Evolutionary conservation across 2,888 invertebrate genomes (phyloP).

Genomic region (Pyrgus malvae): DNA sequence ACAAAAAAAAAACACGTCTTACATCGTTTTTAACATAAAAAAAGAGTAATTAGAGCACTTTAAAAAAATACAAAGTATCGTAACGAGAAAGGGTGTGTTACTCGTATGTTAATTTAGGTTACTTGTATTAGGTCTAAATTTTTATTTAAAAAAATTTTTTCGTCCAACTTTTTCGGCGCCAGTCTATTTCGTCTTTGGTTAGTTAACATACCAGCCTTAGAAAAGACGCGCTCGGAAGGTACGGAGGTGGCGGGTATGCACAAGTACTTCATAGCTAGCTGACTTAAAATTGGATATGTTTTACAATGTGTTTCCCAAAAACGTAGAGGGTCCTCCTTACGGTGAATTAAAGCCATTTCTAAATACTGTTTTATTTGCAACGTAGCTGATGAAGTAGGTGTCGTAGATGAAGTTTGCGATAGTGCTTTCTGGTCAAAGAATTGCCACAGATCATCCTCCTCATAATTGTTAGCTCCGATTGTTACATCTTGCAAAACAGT

Average conservation of each 20-base stretch:
- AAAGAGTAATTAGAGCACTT: neutral
- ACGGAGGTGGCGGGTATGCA: constrained; percentile 25
- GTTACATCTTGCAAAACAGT: constrained; percentile 24
- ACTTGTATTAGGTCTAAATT: neutral
- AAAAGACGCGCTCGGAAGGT: constrained; percentile 28
- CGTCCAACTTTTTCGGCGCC: constrained; percentile 5
- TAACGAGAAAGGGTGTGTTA: neutral
- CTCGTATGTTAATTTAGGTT: too few species aligned
- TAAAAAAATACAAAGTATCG: neutral
- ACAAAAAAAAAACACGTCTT: too few species aligned
- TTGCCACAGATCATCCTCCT: constrained; percentile 17
- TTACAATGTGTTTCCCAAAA: neutral
- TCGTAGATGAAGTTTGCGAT: neutral
- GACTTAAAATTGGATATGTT: neutral
- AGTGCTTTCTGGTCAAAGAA: neutral
- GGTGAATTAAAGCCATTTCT: neutral
- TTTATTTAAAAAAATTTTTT: constrained; percentile 11
- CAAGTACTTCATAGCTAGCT: neutral
- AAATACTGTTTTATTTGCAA: neutral
- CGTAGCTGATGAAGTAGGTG: neutral
- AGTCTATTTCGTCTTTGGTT: constrained; percentile 20
- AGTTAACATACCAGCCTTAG: constrained; percentile 27
- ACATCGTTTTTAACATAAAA: too few species aligned
- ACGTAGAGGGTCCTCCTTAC: neutral
- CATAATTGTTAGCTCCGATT: constrained; percentile 15